Evolutionary conservation across 1,140 invertebrate species (phyloP), one percentile per base, ranked within the genome.

Genomic region (Zaprionus lachaisei): DNA sequence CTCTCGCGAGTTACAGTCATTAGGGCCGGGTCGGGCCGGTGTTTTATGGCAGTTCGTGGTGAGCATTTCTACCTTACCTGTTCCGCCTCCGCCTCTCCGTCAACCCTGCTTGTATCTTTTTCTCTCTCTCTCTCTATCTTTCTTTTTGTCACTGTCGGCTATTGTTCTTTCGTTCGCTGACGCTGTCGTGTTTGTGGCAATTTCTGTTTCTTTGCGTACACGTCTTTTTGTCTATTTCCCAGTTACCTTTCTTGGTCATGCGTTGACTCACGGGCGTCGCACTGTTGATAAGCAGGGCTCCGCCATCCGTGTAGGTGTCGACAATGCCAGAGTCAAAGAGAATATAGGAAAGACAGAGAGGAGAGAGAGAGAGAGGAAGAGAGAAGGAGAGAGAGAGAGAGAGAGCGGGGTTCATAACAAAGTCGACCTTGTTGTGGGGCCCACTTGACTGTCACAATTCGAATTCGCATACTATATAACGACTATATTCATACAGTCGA

Each of bases 221-320:
- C 82, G 78, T 51, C 2, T 77, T 86, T 77, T 71, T 77, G 79
- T 87, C 71, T 80, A 83, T 81, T 75, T 72, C 57, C 41, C 70
- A 72, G 74, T 84, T 87, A 84, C 84, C 84, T 76, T 87, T 87
- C 84, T 83, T 87, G 84, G 84, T 81, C 84, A 90, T 87, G 84
- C 69, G 87, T 79, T 89, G 84, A 87, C 78, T 87, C 84, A 87
- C 65, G 68, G 85, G 65, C 68, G 66, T 78, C 37, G 58, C 67
- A 63, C 63, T 34, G 78, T 81, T 87, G 85, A 87, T 87, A 87
- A 90, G 81, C 83, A 73, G 37, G 12, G 68, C 49, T 72, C 68
- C 69, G 28, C 69, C 55, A 66, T 41, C 20, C 69, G 74, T 77
- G 74, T 77, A 77, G 74, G 74, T 77, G 74, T 77, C 57, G 74